Conservation (phyloP, 2,888 invertebrate genomes). For the Ormyrus nitidulus region DNA sequence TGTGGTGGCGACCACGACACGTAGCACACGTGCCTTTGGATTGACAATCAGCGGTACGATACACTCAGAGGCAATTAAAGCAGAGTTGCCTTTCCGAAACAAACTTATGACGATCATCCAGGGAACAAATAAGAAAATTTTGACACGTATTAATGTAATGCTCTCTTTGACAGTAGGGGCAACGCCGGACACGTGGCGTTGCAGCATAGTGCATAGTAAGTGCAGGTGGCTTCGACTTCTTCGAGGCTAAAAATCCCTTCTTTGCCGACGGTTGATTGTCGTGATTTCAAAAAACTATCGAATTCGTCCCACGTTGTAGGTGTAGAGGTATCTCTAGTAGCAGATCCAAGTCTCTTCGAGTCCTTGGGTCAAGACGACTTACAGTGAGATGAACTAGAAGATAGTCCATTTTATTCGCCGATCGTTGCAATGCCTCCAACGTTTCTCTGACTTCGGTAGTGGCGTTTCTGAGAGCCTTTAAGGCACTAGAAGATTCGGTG, state of each 20-base stretch:
- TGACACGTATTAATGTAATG: background rate
- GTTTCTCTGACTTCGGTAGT: constrained; percentile 1
- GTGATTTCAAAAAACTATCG: background rate
- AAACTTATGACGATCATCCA: constrained; percentile 3
- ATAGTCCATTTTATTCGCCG: background rate
- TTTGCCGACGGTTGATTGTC: background rate
- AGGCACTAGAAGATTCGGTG: constrained; percentile 1
- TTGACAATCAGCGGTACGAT: background rate
- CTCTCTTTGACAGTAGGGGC: background rate
- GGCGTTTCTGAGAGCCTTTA: background rate
- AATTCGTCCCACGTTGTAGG: background rate
- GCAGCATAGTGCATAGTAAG: background rate
- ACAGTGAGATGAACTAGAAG: background rate
- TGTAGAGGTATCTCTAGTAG: background rate
- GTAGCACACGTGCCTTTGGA: constrained; percentile 10
- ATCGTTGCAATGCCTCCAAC: background rate
- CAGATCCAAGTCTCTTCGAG: background rate
- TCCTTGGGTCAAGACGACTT: background rate
- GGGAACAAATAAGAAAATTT: background rate
- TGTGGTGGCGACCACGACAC: constrained; percentile 4
- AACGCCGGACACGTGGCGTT: background rate
- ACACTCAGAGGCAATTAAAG: background rate
- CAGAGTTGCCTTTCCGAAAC: constrained; percentile 8
- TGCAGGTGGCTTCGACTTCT: constrained; percentile 1
- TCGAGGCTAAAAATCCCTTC: background rate